Base-by-base conservation (phyloP, 2,888 invertebrate species). In the Malacosoma neustria region DNA sequence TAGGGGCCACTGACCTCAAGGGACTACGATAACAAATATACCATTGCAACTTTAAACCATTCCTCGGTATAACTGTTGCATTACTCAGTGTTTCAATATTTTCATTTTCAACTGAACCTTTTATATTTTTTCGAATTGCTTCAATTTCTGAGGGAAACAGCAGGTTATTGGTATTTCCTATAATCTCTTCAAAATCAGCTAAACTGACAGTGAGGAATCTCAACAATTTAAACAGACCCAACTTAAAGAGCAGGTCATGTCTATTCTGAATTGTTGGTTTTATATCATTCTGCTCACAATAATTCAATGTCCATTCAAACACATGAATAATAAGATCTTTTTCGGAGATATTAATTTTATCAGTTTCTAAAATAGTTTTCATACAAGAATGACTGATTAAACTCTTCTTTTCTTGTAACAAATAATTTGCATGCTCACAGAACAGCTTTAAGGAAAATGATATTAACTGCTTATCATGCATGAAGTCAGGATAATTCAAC, bases 401-500 rank as follows among this genome's bases (percentile, higher is more conserved):
- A 40, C 77, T 56, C 43, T 69, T 87, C 47, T 81, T 75, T 44
- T 79, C 82, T 58, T 72, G 65, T 35, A 90, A 67, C 36, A 89
- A 67, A 52, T 87, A 87, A 47, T 72, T 73, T 9, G 88, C 80
- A 69, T 88, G 88, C 57, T 84, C 75, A 56, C 87, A 79, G 49
- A 90, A 87, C 44, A 89, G 73, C 49, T 86, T 80, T 9, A 89
- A 57, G 46, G 90, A 88, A 49, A 76, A 74, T 42, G 79, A 63
- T 3, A 89, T 68, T 33, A 87, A 65, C 43, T 81, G 71, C 47
- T 88, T 77, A 43, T 89, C 88, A 57, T 89, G 88, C 57, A 89
- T 74, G 42, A 73, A 76, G 47, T 89, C 88, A 11, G 90, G 88
- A 55, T 89, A 89, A 58, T 89, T 89, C 37, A 89, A 85, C 40